Evolutionary conservation across 1,140 invertebrate genomes (phyloP).

Genomic region (Macrobrachium rosenbergii): DNA sequence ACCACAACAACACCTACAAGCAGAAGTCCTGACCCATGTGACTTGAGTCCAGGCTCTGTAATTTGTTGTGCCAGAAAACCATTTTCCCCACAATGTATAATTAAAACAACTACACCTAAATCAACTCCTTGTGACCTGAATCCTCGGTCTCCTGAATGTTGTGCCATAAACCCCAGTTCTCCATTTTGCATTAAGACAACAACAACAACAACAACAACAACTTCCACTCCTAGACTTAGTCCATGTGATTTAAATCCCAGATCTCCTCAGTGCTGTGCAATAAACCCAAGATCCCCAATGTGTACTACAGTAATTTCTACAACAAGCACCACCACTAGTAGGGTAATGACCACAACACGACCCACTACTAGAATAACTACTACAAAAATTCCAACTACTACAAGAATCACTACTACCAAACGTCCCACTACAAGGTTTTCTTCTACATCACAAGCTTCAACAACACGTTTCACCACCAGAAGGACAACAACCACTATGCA

Average conservation of each 20-base stretch:
- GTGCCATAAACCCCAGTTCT: constrained; percentile 1
- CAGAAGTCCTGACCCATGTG: constrained; percentile 35
- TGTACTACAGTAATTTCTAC: constrained; percentile 35
- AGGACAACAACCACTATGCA: constrained; percentile 42
- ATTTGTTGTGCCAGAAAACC: constrained; percentile 27
- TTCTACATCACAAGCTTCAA: constrained; percentile 22
- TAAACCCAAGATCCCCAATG: constrained; percentile 29
- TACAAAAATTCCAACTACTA: constrained; percentile 33
- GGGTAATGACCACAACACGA: constrained; percentile 36
- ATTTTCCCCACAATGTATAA: constrained; percentile 10
- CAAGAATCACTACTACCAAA: constrained; percentile 43
- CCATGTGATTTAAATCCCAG: constrained; percentile 10
- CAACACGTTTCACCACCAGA: constrained; percentile 39
- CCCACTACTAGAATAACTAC: constrained; percentile 45
- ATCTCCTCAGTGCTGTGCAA: constrained; percentile 36
- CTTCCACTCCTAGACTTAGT: not conserved
- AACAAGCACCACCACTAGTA: constrained; percentile 46
- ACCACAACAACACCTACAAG: constrained; percentile 28
- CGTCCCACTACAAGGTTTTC: constrained; percentile 26
- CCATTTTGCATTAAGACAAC: not conserved
- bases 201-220: not conserved
- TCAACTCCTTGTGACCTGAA: constrained; percentile 28
- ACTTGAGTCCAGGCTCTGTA: constrained; percentile 16
- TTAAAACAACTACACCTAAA: constrained; percentile 28
- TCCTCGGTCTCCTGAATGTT: constrained; percentile 30